These are phyloP conservation scores for Channa maculata DNA, from an alignment of 2,113 vertebrate genomes.

Conservation along the genomic window DNA sequence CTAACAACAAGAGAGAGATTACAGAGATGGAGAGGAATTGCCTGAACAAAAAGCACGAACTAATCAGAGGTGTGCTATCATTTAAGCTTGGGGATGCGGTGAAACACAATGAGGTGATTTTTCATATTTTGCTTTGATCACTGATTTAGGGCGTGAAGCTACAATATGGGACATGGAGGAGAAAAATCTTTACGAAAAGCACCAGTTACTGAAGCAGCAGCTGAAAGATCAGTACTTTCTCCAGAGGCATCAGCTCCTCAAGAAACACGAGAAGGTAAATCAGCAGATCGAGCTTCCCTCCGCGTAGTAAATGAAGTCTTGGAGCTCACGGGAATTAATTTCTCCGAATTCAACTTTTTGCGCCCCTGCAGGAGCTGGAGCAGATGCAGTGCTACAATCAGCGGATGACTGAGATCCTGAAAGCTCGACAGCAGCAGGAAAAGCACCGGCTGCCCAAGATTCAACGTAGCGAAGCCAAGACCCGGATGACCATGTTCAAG, in stretches of 20 bases:
- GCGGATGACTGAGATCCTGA: conserved; percentile 92
- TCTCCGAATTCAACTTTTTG: no score
- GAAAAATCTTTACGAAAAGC: conserved; percentile 91
- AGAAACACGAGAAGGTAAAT: conserved; percentile 95
- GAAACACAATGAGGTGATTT: no score
- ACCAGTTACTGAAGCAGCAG: conserved; percentile 95
- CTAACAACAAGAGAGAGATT: conserved; percentile 90
- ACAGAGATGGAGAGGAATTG: conserved; percentile 90
- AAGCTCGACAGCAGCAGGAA: conserved; percentile 91
- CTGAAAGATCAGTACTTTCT: conserved; percentile 98
- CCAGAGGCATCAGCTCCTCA: conserved; percentile 93
- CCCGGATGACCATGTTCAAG: conserved; percentile 97
- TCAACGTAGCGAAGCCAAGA: conserved; percentile 94
- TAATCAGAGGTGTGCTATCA: conserved; percentile 85
- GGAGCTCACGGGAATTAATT: no score
- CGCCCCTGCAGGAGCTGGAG: conserved; percentile 89
- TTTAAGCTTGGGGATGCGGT: no score
- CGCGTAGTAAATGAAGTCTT: no score
- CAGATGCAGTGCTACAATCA: conserved; percentile 99
- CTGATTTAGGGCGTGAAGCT: conserved; percentile 86
- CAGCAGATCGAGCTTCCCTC: background rate
- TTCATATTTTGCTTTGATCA: background rate
- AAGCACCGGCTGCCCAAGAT: conserved; percentile 92
- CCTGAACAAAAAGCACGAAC: conserved; percentile 91
- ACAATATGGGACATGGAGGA: conserved; percentile 94